A percentile compares a stretch with the other conserved stretches of the same genome.
phyloP scores from a whole-genome alignment of 2,888 invertebrate species.

The Campoletis raptor region DNA sequence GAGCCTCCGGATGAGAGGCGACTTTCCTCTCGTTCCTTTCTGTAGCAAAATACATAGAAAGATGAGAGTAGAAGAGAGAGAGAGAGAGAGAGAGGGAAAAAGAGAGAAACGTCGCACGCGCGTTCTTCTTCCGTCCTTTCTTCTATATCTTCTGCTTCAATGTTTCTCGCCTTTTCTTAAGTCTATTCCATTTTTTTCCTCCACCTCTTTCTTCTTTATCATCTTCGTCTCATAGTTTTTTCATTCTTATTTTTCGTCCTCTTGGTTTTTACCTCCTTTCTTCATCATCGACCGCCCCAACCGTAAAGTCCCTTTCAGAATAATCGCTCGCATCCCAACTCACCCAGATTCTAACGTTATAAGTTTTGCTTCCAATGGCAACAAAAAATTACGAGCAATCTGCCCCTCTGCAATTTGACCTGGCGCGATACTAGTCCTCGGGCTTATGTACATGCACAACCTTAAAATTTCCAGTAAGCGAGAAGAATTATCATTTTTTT shows the following conservation, averaged over 20 bases:
- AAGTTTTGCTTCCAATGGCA: slow-evolving; percentile 50
- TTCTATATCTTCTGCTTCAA: background rate
- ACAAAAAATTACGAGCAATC: slow-evolving; percentile 53
- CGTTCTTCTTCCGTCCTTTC: slow-evolving; percentile 49
- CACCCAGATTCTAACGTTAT: slow-evolving; percentile 58
- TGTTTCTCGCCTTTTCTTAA: slow-evolving; percentile 35
- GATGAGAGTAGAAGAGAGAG: background rate
- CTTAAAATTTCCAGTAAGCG: background rate
- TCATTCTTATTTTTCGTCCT: slow-evolving; percentile 60
- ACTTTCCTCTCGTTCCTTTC: slow-evolving; percentile 47
- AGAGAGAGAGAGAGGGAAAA: slow-evolving; percentile 5
- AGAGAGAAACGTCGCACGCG: slow-evolving; percentile 55
- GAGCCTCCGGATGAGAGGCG: slow-evolving; percentile 64
- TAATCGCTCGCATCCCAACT: slow-evolving; percentile 58
- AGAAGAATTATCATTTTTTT: background rate
- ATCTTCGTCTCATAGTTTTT: slow-evolving; percentile 21
- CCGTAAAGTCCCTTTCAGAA: slow-evolving; percentile 39
- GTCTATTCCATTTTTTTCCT: slow-evolving; percentile 49
- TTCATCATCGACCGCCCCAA: slow-evolving; percentile 57
- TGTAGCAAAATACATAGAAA: slow-evolving; percentile 10
- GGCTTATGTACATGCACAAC: background rate
- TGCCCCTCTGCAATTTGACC: slow-evolving; percentile 62
- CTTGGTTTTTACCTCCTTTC: slow-evolving; percentile 22
- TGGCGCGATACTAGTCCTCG: slow-evolving; percentile 53
- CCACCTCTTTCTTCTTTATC: slow-evolving; percentile 49